Percentiles rank a stretch among this genome's conserved stretches.
These are phyloP conservation scores for Casuarius casuarius DNA, from an alignment of 2,113 vertebrate genomes.

Conservation along the genomic window DNA sequence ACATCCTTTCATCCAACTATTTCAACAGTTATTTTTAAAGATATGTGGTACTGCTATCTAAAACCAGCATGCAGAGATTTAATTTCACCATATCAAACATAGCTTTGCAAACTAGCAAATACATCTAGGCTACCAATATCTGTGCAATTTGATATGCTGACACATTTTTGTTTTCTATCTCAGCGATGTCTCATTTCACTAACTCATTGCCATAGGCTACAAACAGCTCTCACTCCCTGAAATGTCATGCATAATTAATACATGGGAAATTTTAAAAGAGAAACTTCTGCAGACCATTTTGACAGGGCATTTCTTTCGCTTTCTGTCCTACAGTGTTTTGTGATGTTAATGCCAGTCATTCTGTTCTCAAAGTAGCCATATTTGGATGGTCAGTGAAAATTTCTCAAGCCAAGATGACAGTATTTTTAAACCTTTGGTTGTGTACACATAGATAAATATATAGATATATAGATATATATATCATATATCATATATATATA, in stretches of 20 bases:
- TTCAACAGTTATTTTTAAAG: neutral
- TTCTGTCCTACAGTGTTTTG: neutral
- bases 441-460: too few species aligned
- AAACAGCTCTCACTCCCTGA: slow-evolving; percentile 39
- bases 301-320: neutral
- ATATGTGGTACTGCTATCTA: neutral
- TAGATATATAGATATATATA: too few species aligned
- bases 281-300: neutral
- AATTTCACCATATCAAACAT: neutral
- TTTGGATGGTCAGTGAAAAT: neutral
- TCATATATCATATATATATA: too few species aligned
- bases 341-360: neutral
- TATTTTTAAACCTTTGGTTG: neutral
- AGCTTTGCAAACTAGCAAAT: slow-evolving; percentile 9
- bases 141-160: slow-evolving; percentile 4
- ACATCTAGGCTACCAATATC: neutral
- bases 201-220: slow-evolving; percentile 41
- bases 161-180: slow-evolving; percentile 34
- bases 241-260: slow-evolving; percentile 58
- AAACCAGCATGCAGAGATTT: neutral
- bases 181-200: slow-evolving; percentile 27
- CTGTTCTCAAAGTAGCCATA: neutral
- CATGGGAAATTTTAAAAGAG: neutral
- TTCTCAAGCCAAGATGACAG: neutral
- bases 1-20: neutral